Percentiles rank a stretch among this genome's conserved stretches.
Evolutionary conservation across 2,888 invertebrate species (phyloP).

Genomic region (Drosophila aldrichi): DNA sequence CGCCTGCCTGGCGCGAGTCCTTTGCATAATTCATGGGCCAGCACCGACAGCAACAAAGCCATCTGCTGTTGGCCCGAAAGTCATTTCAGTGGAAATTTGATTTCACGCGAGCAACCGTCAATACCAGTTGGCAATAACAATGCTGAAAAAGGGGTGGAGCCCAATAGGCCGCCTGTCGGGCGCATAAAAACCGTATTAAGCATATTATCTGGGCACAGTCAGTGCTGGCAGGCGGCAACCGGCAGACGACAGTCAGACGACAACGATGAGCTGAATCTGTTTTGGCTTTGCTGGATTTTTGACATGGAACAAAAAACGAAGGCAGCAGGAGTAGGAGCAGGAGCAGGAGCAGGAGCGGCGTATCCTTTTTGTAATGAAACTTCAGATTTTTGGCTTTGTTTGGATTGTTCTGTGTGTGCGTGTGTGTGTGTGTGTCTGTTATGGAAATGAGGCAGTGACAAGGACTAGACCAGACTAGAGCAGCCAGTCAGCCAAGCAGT

Average conservation of each 20-base stretch:
- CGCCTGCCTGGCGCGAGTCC: constrained; percentile 56
- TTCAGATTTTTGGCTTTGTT: constrained; percentile 76
- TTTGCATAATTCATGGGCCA: constrained; percentile 74
- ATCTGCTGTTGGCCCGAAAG: constrained; percentile 61
- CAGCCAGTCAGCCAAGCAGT: constrained; percentile 18
- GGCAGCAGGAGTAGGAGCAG: constrained; percentile 18
- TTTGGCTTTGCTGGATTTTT: constrained; percentile 69
- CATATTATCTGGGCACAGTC: constrained; percentile 74
- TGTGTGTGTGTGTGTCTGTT: too few relatives aligned
- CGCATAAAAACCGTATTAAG: constrained; percentile 81
- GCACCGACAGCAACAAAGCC: constrained; percentile 26
- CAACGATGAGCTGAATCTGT: constrained; percentile 59
- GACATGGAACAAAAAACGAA: constrained; percentile 64
- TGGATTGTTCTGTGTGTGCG: constrained; percentile 27
- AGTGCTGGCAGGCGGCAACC: constrained; percentile 54
- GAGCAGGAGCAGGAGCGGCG: constrained; percentile 38
- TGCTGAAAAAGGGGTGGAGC: constrained; percentile 44
- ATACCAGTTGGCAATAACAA: constrained; percentile 76
- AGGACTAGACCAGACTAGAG: constrained; percentile 43
- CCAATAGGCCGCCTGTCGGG: constrained; percentile 33
- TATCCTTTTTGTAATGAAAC: constrained; percentile 72
- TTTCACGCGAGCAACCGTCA: constrained; percentile 74
- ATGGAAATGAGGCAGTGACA: constrained; percentile 72
- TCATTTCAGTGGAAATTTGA: constrained; percentile 79
- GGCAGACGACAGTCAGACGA: constrained; percentile 32